These are phyloP conservation scores for Mormyrus iriodes DNA, from an alignment of 2,113 vertebrate species.

Conservation along the genomic window DNA sequence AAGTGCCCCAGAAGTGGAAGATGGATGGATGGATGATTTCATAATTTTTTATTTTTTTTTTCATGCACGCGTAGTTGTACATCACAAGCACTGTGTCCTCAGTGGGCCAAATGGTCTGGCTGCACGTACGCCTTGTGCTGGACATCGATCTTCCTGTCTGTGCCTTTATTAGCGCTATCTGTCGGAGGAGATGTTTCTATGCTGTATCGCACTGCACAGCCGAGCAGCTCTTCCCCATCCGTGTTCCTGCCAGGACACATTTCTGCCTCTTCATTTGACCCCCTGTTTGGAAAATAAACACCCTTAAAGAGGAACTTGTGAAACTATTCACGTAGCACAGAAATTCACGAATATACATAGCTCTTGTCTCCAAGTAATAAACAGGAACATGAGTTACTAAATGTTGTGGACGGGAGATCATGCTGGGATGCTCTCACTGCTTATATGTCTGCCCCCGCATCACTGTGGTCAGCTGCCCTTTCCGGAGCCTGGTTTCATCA, in stretches of 20 bases:
- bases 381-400: background rate
- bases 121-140: background rate
- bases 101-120: background rate
- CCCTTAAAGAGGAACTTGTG: background rate
- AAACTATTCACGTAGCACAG: background rate
- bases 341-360: background rate
- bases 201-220: background rate
- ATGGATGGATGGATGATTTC: background rate
- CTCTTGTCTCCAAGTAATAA: background rate
- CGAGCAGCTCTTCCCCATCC: background rate
- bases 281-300: background rate
- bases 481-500: background rate
- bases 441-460: background rate
- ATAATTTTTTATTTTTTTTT: background rate
- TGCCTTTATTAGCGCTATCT: background rate
- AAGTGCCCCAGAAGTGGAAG: too few species aligned
- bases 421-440: background rate
- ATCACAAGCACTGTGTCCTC: background rate
- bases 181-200: background rate
- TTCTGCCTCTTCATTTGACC: background rate
- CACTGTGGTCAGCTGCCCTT: background rate
- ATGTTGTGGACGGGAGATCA: background rate
- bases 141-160: background rate
- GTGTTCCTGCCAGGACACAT: background rate
- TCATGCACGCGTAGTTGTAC: background rate